A percentile compares a stretch with the other conserved stretches of the same genome.
phyloP scores from a whole-genome alignment of 2,888 invertebrate genomes.

The Scaptomyza cyrtandrae region DNA sequence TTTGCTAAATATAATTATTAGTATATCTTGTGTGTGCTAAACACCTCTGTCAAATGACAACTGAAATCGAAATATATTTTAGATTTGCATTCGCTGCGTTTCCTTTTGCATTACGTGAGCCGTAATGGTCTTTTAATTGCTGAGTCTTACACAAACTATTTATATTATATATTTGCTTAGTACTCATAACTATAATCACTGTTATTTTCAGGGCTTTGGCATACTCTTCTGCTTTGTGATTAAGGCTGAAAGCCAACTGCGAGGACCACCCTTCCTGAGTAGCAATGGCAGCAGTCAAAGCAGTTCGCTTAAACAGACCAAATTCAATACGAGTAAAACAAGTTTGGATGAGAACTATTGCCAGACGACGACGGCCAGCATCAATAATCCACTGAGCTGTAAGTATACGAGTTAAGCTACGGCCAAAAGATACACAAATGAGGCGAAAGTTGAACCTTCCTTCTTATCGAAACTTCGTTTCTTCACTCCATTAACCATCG shows the following conservation, averaged over 20 bases:
- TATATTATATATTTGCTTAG: too few species aligned
- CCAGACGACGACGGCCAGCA: slow-evolving; percentile 81
- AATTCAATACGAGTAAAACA: slow-evolving; percentile 81
- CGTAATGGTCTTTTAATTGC: slow-evolving; percentile 51
- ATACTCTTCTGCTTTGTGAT: slow-evolving; percentile 84
- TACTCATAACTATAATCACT: not conserved
- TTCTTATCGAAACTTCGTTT: not conserved
- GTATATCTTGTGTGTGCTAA: not conserved
- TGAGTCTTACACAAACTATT: not conserved
- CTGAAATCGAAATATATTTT: slow-evolving; percentile 29
- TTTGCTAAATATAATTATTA: not conserved
- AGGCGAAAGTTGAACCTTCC: not conserved
- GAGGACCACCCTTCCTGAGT: slow-evolving; percentile 68
- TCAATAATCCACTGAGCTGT: slow-evolving; percentile 84
- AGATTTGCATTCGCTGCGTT: not conserved
- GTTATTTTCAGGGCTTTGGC: slow-evolving; percentile 80
- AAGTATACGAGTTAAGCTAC: slow-evolving; percentile 63
- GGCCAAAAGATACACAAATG: slow-evolving; percentile 2
- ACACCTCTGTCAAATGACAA: slow-evolving; percentile 19
- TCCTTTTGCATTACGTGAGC: slow-evolving; percentile 5
- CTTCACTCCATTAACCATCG: slow-evolving; percentile 5
- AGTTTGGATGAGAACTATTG: slow-evolving; percentile 84
- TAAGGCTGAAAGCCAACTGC: slow-evolving; percentile 83
- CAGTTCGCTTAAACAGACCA: slow-evolving; percentile 75
- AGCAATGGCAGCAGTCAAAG: slow-evolving; percentile 69